Evolutionary conservation across 2,113 vertebrate species (phyloP).

Genomic region (Gila orcuttii): DNA sequence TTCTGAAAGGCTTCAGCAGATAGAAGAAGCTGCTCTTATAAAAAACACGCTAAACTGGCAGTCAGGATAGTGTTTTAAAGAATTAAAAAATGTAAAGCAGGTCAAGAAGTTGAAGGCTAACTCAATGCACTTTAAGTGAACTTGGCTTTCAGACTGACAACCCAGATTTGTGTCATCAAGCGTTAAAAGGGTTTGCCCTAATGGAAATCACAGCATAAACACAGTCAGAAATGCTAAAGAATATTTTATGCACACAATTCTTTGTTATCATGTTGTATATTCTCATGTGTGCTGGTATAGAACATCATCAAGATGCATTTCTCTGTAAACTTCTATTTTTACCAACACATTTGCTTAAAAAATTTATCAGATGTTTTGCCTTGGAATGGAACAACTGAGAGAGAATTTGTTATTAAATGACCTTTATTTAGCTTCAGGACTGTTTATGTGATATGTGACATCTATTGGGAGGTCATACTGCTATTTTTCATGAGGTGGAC

Average conservation of each 20-base stretch:
- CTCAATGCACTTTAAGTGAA: conserved; percentile 4
- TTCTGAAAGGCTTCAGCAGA: neutral
- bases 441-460: neutral
- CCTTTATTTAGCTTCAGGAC: conserved; percentile 6
- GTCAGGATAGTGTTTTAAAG: neutral
- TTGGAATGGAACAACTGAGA: too few species aligned
- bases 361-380: neutral
- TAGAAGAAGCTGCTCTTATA: neutral
- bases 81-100: neutral
- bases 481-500: neutral
- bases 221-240: neutral
- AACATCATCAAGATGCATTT: neutral
- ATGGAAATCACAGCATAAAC: conserved; percentile 19
- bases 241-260: neutral
- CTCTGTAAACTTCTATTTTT: conserved; percentile 9
- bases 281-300: neutral
- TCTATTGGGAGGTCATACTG: neutral
- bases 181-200: neutral
- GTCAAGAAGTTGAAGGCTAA: conserved; percentile 17
- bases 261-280: neutral
- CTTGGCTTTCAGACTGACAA: conserved; percentile 24
- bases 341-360: neutral
- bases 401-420: neutral
- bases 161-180: conserved; percentile 4
- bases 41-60: neutral